phyloP scores from a whole-genome alignment of 2,888 invertebrate species.

The Drosophila acutilabella region DNA sequence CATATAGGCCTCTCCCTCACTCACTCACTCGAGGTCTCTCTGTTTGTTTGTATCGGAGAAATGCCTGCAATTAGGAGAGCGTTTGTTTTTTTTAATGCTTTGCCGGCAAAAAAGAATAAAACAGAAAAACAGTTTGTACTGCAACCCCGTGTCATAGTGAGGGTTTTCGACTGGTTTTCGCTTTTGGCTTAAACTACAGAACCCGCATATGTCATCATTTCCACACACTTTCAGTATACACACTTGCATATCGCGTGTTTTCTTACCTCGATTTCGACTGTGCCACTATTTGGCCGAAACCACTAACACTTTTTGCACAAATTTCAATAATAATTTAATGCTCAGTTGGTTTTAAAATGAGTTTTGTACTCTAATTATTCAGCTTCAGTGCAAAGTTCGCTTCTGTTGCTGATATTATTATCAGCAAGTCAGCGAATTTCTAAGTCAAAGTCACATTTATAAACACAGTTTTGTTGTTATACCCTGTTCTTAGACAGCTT shows the following conservation, averaged over 20 bases:
- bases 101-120: conserved; percentile 23
- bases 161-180: conserved; percentile 27
- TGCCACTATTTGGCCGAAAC: conserved; percentile 4
- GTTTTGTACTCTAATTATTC: not conserved
- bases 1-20: conserved; percentile 1
- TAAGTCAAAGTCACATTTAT: not conserved
- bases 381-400: not conserved
- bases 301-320: not conserved
- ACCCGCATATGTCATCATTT: conserved; percentile 20
- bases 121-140: conserved; percentile 5
- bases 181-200: conserved; percentile 1
- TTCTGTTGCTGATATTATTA: not conserved
- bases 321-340: no score
- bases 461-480: conserved; percentile 9
- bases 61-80: conserved; percentile 30
- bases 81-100: conserved; percentile 6
- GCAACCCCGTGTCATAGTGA: conserved; percentile 30
- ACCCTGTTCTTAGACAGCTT: not conserved
- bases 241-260: conserved; percentile 17
- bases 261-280: conserved; percentile 5
- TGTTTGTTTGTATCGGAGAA: conserved; percentile 30
- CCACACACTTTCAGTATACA: conserved; percentile 7
- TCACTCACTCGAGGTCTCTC: conserved; percentile 6
- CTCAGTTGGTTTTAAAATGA: not conserved
- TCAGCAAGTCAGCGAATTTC: conserved; percentile 12